Evolutionary conservation across 2,113 vertebrate genomes (phyloP), one percentile per base, ranked within the genome.

Genomic region (Gallinago undulata): DNA sequence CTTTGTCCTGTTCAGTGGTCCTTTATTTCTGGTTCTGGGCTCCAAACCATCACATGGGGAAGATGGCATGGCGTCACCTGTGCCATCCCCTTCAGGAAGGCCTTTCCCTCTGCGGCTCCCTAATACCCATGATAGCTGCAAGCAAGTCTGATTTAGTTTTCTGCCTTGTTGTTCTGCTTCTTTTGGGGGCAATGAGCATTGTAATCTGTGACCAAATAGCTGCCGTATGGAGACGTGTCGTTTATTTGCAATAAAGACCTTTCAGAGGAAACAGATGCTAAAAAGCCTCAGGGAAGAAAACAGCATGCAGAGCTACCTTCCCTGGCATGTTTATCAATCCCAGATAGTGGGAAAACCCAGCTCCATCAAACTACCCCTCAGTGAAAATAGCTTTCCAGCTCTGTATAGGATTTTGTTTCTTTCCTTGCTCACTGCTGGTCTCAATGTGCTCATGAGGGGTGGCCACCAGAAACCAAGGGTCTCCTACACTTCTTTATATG

Each of bases 211-310:
- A 69, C 22, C 55, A 64, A 87, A 93, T 56, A 79, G 69, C 77
- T 93, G 75, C 87, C 0, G 2, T 66, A 73, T 78, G 78, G 62
- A 84, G 77, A 79, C 84, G 19, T 7, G 4, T 68, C 11, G 48
- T 81, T 91, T 96, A 55, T 63, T 83, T 67, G 75, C 64, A 90
- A 67, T 64, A 90, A 93, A 96, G 39, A 28, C 27, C 33, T 60
- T 94, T 78, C 53, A 89, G 76, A 79, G 31, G 79, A 89, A 95
- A 41, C 70, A 85, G 89, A 90, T 80, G 66, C 55, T 74, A 77
- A 88, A 81, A 84, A 94, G 37, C 63, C 22, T 75, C 50, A 31
- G 30, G 13, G 13, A 68, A 89, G 62, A 48, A 35, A 47, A 19
- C 23, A 59, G 39, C 56, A 41, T 59, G 27, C 47, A 68, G 24